phyloP scores from a whole-genome alignment of 2,113 vertebrate species.

The Riparia riparia region DNA sequence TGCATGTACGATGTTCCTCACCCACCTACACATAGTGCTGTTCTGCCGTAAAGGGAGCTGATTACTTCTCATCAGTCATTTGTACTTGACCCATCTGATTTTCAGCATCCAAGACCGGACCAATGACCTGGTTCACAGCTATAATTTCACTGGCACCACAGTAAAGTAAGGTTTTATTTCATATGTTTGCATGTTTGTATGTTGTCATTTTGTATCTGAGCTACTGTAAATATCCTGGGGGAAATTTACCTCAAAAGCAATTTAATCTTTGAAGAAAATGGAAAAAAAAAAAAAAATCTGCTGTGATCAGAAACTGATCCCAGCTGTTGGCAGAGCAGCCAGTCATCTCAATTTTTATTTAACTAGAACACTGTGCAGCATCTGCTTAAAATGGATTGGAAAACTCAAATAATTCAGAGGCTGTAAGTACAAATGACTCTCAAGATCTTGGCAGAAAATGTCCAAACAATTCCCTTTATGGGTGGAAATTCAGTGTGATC shows the following conservation, averaged over 20 bases:
- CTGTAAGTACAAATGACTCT: not conserved
- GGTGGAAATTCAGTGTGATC: not conserved
- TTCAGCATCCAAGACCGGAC: not conserved
- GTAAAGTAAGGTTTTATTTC: not conserved
- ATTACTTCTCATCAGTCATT: not conserved
- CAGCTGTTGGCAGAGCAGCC: not conserved
- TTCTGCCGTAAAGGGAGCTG: not conserved
- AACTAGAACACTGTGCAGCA: not conserved
- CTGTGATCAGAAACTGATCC: not conserved
- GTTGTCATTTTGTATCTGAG: not conserved
- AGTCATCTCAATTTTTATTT: not conserved
- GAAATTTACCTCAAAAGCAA: slow-evolving; percentile 1
- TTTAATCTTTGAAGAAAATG: not conserved
- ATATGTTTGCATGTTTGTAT: not conserved
- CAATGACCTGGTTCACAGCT: not conserved
- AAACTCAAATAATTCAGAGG: not conserved
- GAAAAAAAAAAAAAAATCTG: not conserved
- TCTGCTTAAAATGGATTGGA: not conserved
- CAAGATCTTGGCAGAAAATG: not conserved
- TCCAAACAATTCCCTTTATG: not conserved
- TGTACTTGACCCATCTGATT: not conserved
- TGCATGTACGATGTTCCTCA: not conserved
- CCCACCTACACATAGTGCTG: not conserved
- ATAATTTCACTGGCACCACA: not conserved
- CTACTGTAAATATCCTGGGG: not conserved